Evolutionary conservation across 2,797 vertebrate species (phyloP).

Genomic region (Crenichthys baileyi): DNA sequence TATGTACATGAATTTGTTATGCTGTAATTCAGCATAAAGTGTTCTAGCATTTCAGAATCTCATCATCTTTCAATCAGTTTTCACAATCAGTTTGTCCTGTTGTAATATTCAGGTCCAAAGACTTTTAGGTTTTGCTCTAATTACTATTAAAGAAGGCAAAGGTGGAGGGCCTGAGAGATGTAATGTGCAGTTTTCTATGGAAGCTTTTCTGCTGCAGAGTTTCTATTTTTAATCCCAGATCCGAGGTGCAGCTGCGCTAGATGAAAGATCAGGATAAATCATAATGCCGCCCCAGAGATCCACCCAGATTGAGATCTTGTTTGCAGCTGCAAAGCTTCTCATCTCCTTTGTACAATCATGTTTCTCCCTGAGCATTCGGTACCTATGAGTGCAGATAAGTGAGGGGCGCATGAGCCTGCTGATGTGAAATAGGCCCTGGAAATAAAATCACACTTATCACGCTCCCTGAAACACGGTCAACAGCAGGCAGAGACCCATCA

Average conservation of each 20-base stretch:
- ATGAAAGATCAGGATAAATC: constrained; percentile 15
- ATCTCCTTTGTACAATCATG: constrained; percentile 3
- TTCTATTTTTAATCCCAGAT: constrained; percentile 27
- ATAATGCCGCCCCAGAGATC: constrained; percentile 9
- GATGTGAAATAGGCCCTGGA: constrained; percentile 51
- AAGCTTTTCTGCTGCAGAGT: constrained; percentile 16
- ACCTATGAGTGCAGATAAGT: constrained; percentile 48
- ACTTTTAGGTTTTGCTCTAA: constrained; percentile 43
- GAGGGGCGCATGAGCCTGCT: constrained; percentile 28
- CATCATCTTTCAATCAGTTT: constrained; percentile 22
- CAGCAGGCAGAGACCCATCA: constrained; percentile 42
- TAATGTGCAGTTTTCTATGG: constrained; percentile 30
- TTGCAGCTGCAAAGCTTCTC: constrained; percentile 33
- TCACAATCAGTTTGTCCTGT: not conserved
- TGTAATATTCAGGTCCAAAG: constrained; percentile 38
- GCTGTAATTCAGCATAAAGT: not conserved
- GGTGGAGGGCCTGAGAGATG: constrained; percentile 18
- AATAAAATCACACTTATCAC: constrained; percentile 67
- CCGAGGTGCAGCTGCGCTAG: constrained; percentile 20
- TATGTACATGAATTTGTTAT: not conserved
- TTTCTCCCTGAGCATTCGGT: constrained; percentile 24
- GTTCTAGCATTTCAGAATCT: constrained; percentile 3
- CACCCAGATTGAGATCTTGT: constrained; percentile 30
- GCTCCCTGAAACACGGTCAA: constrained; percentile 33
- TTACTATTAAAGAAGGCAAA: constrained; percentile 51